Evolutionary conservation across 2,797 vertebrate species (phyloP).

Genomic region (Notolabrus celidotus): DNA sequence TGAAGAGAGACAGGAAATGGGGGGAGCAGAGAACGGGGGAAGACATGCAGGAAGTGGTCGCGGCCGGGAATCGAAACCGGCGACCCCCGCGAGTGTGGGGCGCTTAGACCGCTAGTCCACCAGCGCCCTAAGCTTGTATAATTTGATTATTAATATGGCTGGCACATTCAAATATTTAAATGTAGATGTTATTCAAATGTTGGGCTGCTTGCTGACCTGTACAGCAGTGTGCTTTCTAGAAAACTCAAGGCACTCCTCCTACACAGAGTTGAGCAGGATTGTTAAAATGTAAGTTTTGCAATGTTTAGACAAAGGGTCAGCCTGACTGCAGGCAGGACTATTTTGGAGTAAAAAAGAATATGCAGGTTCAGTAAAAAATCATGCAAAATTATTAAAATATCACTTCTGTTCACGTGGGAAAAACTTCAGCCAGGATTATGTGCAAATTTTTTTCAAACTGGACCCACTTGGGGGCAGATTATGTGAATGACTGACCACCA

Average conservation of each 20-base stretch:
- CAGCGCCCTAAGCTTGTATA: too few relatives aligned
- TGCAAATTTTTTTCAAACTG: too few relatives aligned
- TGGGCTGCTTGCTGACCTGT: background rate
- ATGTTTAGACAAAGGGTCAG: constrained; percentile 6
- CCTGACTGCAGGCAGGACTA: background rate
- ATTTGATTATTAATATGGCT: background rate
- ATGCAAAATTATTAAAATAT: background rate
- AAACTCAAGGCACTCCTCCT: background rate
- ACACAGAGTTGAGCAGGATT: background rate
- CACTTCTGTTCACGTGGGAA: background rate
- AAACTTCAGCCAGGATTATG: background rate
- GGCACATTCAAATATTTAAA: background rate
- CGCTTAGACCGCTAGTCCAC: too few relatives aligned
- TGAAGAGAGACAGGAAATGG: too few relatives aligned
- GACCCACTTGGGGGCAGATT: too few relatives aligned
- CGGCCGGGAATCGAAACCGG: too few relatives aligned
- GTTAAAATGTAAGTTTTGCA: background rate
- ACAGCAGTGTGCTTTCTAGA: background rate
- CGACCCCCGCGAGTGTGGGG: too few relatives aligned
- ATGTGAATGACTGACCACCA: too few relatives aligned
- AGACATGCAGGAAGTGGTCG: too few relatives aligned
- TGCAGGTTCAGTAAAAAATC: background rate
- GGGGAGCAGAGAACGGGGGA: too few relatives aligned
- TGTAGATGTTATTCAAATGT: background rate
- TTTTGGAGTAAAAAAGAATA: background rate